Conservation (phyloP, 2,888 invertebrate species). For the Panzeria rudis region DNA sequence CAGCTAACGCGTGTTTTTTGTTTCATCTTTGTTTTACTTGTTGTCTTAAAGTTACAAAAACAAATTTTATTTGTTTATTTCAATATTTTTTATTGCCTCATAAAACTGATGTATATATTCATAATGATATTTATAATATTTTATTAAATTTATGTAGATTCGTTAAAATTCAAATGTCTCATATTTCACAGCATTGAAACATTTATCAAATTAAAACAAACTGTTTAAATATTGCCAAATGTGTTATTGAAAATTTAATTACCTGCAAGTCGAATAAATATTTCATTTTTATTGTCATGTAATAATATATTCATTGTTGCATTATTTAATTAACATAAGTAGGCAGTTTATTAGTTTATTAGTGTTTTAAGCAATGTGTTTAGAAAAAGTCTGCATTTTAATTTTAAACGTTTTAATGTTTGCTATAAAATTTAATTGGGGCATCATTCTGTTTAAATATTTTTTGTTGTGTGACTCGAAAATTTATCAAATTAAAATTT, state of each 20-base stretch:
- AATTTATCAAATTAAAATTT: background rate
- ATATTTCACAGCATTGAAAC: background rate
- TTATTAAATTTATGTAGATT: constrained; percentile 17
- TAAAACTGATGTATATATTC: constrained; percentile 1
- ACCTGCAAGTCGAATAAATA: background rate
- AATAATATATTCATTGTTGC: background rate
- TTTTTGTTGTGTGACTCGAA: background rate
- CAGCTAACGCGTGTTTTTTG: constrained; percentile 34
- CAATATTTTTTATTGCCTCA: constrained; percentile 3
- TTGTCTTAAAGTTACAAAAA: background rate
- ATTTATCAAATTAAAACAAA: constrained; percentile 13
- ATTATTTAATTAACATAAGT: background rate
- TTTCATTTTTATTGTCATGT: constrained; percentile 7
- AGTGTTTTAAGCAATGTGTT: background rate
- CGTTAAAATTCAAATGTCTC: background rate
- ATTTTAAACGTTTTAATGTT: background rate
- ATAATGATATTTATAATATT: constrained; percentile 13
- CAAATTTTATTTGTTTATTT: constrained; percentile 23
- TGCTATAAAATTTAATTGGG: background rate
- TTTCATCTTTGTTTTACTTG: background rate
- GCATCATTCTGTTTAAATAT: background rate
- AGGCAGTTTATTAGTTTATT: background rate
- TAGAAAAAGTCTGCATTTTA: background rate
- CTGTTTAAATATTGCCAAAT: constrained; percentile 7
- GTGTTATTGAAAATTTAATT: constrained; percentile 38